These are phyloP conservation scores for Apodemus sylvaticus DNA, from an alignment of 2,113 vertebrate species.

Conservation along the genomic window DNA sequence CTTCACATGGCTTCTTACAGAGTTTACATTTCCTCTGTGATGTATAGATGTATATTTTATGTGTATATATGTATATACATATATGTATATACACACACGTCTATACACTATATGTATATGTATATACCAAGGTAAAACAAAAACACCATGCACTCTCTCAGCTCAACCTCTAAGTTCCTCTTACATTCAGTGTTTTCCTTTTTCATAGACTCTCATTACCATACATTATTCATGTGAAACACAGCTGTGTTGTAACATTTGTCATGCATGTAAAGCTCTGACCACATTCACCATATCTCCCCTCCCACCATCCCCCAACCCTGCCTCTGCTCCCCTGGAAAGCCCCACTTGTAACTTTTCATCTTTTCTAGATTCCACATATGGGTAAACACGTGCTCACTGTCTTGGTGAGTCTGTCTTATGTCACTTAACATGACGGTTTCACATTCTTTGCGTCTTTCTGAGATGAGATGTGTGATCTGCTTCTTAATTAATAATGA, in stretches of 20 bases:
- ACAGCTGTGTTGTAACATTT: not conserved
- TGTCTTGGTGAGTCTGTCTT: not conserved
- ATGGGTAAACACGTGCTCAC: not conserved
- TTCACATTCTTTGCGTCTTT: not conserved
- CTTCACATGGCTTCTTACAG: not conserved
- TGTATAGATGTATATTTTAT: not conserved
- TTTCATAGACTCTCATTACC: not conserved
- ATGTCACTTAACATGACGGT: not conserved
- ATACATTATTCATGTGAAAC: not conserved
- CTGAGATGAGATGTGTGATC: not conserved
- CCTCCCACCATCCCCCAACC: not conserved
- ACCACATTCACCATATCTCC: not conserved
- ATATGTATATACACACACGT: not conserved
- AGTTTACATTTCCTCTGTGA: constrained; percentile 25
- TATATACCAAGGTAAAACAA: not conserved
- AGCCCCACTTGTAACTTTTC: not conserved
- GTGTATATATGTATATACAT: too few species aligned
- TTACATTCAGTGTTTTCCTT: not conserved
- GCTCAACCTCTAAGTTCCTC: not conserved
- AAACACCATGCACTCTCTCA: not conserved
- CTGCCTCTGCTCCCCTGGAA: not conserved
- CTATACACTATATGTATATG: not conserved
- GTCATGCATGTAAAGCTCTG: not conserved
- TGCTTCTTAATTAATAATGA: too few species aligned
- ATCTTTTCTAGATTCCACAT: not conserved